A percentile compares a stretch with the other conserved stretches of the same genome.
Evolutionary conservation across 2,113 vertebrate species (phyloP).

Genomic region (Aegithalos caudatus): DNA sequence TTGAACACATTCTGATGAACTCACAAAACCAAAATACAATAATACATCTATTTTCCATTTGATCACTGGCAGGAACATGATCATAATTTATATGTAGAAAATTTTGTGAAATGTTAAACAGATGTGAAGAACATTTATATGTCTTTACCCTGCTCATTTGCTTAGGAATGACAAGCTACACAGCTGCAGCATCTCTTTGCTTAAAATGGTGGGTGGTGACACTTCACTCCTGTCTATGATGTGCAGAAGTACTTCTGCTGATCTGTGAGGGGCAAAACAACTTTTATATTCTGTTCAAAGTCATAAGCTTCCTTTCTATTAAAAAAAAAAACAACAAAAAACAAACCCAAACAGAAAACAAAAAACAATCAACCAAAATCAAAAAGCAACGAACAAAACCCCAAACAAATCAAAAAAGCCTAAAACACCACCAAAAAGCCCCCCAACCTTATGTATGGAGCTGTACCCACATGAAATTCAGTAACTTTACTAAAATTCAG

Average conservation of each 20-base stretch:
- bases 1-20: neutral
- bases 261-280: neutral
- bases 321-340: neutral
- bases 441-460: rapidly evolving
- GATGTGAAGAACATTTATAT: neutral
- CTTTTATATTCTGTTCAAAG: neutral
- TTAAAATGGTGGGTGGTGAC: neutral
- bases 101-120: neutral
- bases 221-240: neutral
- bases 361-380: neutral
- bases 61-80: neutral
- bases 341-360: neutral
- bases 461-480: neutral
- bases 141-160: neutral
- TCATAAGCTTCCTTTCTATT: neutral
- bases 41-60: neutral
- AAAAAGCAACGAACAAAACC: neutral
- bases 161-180: neutral
- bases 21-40: neutral
- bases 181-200: neutral
- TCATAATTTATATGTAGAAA: neutral
- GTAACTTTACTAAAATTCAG: neutral
- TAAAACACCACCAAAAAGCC: neutral
- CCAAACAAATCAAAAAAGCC: neutral
- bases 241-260: neutral